Percentiles rank a stretch among this genome's conserved stretches.
Evolutionary conservation across 1,140 invertebrate species (phyloP).

Genomic region (Drosophila ironensis): DNA sequence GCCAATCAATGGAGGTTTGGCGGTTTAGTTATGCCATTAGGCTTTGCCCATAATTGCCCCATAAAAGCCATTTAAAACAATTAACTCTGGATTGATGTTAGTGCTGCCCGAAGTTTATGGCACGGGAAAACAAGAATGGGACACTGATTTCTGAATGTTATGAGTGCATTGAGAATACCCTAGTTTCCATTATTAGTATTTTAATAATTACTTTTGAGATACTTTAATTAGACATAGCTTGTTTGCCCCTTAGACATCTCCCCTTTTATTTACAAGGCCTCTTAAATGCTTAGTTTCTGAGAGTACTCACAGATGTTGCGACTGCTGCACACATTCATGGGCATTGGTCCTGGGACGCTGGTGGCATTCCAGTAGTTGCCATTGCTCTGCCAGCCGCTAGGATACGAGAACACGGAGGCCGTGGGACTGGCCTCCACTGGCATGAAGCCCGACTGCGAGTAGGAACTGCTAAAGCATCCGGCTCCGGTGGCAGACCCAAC

Average conservation of each 20-base stretch:
- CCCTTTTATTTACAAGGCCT: too few species aligned
- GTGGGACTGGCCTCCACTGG: constrained; percentile 73
- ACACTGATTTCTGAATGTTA: too few species aligned
- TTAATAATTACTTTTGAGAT: too few species aligned
- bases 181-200: too few species aligned
- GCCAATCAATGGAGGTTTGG: background rate
- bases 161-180: too few species aligned
- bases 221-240: too few species aligned
- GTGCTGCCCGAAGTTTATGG: too few species aligned
- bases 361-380: constrained; percentile 74
- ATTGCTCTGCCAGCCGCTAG: constrained; percentile 73
- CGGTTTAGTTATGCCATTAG: background rate
- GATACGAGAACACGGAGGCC: constrained; percentile 73
- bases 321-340: constrained; percentile 68
- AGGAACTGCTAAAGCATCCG: constrained; percentile 68
- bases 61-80: too few species aligned
- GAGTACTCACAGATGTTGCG: constrained; percentile 61
- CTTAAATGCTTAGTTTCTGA: background rate
- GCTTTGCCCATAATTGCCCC: background rate
- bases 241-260: too few species aligned
- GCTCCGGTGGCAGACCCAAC: constrained; percentile 14
- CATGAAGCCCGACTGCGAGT: constrained; percentile 73
- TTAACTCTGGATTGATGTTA: too few species aligned
- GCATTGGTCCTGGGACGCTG: constrained; percentile 68
- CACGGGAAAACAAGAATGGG: too few species aligned